These are phyloP conservation scores for Diplosoma virens DNA, from an alignment of 23 tunicate genomes.

Conservation along the genomic window DNA sequence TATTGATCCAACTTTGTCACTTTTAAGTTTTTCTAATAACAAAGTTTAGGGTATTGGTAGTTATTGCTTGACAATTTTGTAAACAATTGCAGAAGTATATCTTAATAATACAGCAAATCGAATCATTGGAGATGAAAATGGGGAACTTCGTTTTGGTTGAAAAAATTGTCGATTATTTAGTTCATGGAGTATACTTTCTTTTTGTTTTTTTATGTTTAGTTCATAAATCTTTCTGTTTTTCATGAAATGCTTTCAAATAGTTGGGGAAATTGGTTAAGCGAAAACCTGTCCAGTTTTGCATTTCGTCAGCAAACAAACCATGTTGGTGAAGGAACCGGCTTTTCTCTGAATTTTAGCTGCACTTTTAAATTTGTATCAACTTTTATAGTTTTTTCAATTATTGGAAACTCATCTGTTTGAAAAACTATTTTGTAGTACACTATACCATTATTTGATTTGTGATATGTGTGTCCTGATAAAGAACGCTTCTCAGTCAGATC, in stretches of 20 bases:
- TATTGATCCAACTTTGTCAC: background rate
- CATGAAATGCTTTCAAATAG: background rate
- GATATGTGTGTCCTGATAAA: background rate
- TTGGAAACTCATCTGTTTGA: slow-evolving; percentile 2
- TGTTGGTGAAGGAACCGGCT: background rate
- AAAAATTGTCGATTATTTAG: background rate
- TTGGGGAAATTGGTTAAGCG: background rate
- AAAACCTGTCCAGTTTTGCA: background rate
- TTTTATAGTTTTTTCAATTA: background rate
- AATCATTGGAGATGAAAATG: slow-evolving; percentile 1
- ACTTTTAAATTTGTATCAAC: slow-evolving; percentile 1
- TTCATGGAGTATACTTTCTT: background rate
- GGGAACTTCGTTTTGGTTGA: slow-evolving; percentile 1
- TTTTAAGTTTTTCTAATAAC: background rate
- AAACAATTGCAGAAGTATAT: background rate
- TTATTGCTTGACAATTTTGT: background rate
- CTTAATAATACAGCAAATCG: slow-evolving; percentile 10
- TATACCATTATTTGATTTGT: background rate
- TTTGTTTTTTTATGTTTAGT: too few relatives aligned
- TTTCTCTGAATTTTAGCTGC: background rate
- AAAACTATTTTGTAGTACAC: background rate
- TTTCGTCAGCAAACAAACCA: slow-evolving; percentile 13
- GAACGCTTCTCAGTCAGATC: background rate
- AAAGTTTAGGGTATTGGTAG: background rate
- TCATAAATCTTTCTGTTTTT: background rate